These are phyloP conservation scores for Acanthosepion pharaonis DNA, from an alignment of 2,888 invertebrate species.

Conservation along the genomic window DNA sequence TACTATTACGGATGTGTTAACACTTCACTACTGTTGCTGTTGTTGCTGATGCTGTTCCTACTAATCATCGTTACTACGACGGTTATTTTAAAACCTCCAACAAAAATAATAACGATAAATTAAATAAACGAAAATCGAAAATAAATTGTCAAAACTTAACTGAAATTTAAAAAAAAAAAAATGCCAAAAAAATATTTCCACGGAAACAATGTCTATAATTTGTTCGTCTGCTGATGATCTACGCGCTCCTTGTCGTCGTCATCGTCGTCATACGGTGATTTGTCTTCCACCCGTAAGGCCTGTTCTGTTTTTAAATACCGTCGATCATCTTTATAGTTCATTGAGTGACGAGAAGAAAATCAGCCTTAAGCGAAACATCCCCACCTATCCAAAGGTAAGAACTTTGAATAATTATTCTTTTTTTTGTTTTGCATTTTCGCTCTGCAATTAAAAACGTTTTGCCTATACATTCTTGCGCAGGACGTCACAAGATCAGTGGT, in stretches of 20 bases:
- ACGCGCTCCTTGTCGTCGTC: conserved; percentile 16
- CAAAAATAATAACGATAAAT: neutral
- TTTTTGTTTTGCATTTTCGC: neutral
- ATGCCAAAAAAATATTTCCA: neutral
- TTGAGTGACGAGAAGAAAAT: conserved; percentile 72
- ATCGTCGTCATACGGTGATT: conserved; percentile 52
- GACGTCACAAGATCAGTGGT: no score
- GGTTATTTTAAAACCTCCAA: no score
- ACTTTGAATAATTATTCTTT: neutral
- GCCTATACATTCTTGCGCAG: no score
- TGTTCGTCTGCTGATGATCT: neutral
- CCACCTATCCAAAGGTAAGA: conserved; percentile 72
- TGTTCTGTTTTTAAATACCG: conserved; percentile 58
- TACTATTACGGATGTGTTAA: neutral
- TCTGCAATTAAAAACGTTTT: neutral
- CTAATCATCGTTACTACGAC: neutral
- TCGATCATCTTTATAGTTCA: conserved; percentile 69
- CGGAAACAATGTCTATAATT: neutral
- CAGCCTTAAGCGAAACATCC: conserved; percentile 70
- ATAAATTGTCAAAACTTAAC: neutral
- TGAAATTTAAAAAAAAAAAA: neutral
- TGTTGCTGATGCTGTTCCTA: neutral
- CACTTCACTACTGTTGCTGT: neutral
- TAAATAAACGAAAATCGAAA: neutral
- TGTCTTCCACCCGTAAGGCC: conserved; percentile 59